phyloP scores from a whole-genome alignment of 2,888 invertebrate genomes.

The Thysanoteuthis rhombus region DNA sequence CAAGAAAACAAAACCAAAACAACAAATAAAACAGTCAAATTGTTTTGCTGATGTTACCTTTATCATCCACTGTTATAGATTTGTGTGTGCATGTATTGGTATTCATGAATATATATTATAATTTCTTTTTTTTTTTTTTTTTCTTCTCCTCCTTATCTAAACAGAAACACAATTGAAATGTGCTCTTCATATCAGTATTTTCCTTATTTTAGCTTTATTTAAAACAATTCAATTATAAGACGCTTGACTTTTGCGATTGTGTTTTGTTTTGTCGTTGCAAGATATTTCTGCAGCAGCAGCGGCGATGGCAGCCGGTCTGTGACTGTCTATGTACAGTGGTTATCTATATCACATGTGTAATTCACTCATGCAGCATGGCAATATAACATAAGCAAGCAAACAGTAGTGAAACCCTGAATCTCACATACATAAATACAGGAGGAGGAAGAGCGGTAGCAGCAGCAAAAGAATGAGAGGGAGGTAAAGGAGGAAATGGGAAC shows the following conservation, averaged over 20 bases:
- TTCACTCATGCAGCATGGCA: conserved; percentile 12
- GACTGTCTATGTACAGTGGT: neutral
- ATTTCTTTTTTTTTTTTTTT: neutral
- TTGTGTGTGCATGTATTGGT: neutral
- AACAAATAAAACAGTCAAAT: neutral
- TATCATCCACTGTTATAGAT: neutral
- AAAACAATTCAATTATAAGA: neutral
- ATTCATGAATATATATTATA: neutral
- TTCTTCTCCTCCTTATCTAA: neutral
- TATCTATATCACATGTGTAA: conserved; percentile 12
- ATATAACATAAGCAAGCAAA: conserved; percentile 12
- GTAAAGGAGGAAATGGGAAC: too few species aligned
- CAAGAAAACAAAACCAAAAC: neutral
- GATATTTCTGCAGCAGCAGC: neutral
- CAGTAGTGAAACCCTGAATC: neutral
- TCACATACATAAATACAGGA: neutral
- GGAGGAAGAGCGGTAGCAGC: neutral
- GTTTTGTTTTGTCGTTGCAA: neutral
- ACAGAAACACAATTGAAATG: neutral
- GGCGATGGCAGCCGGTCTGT: too few species aligned
- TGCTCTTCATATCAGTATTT: neutral
- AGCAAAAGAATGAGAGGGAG: neutral
- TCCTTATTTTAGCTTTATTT: neutral
- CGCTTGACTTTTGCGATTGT: neutral
- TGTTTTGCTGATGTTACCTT: neutral